Conservation (phyloP, 2,888 invertebrate species). For the Sphaerophoria rueppellii region DNA sequence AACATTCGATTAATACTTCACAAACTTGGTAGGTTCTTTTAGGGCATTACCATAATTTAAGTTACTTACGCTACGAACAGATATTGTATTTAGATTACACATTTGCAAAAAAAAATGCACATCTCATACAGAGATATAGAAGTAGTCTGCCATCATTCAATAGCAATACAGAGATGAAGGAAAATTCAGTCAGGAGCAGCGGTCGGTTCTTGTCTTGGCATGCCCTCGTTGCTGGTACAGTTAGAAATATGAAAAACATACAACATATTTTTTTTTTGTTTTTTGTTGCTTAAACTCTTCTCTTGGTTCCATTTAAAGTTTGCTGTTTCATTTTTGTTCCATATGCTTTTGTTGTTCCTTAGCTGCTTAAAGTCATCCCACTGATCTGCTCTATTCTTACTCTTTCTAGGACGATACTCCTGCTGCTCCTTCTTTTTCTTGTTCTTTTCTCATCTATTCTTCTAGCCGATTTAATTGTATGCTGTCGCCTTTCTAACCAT, state of each 20-base stretch:
- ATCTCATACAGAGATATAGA: neutral
- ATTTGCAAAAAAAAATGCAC: too few relatives aligned
- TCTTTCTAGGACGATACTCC: neutral
- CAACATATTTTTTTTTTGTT: slow-evolving; percentile 27
- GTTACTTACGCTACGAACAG: too few relatives aligned
- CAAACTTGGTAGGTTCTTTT: slow-evolving; percentile 19
- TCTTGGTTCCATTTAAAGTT: slow-evolving; percentile 57
- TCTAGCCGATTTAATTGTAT: slow-evolving; percentile 57
- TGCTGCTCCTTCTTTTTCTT: neutral
- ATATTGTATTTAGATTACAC: too few relatives aligned
- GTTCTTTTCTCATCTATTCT: slow-evolving; percentile 23
- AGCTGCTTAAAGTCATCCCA: neutral
- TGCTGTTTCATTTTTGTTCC: slow-evolving; percentile 50
- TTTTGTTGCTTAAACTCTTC: slow-evolving; percentile 36
- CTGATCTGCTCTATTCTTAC: neutral
- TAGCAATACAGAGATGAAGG: slow-evolving; percentile 2
- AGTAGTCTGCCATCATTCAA: slow-evolving; percentile 44
- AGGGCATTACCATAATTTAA: too few relatives aligned
- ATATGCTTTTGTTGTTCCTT: slow-evolving; percentile 10
- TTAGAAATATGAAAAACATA: slow-evolving; percentile 6
- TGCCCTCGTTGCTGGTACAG: neutral
- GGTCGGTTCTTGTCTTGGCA: slow-evolving; percentile 40
- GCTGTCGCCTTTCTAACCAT: slow-evolving; percentile 53
- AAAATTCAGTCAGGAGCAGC: slow-evolving; percentile 41
- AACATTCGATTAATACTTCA: slow-evolving; percentile 38